Percentiles rank a stretch among this genome's conserved stretches.
Evolutionary conservation across 2,888 invertebrate genomes (phyloP).

Genomic region (Pelosia muscerda): DNA sequence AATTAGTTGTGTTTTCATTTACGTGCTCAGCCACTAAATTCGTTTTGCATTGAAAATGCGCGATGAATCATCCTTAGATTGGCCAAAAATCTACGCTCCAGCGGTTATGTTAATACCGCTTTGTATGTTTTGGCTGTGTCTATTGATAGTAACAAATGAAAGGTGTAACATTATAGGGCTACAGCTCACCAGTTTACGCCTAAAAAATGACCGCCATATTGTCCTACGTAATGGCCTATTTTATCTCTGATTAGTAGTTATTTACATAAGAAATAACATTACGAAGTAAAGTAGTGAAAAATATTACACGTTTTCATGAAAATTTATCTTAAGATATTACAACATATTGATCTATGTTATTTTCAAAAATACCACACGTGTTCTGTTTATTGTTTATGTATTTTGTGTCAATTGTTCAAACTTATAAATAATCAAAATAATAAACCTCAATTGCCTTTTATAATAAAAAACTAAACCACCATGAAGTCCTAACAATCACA

Average conservation of each 20-base stretch:
- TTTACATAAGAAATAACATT: background rate
- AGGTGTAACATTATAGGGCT: conserved; percentile 34
- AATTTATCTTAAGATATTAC: background rate
- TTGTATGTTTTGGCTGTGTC: conserved; percentile 42
- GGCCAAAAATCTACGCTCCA: conserved; percentile 43
- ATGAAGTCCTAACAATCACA: conserved; percentile 6
- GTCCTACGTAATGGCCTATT: conserved; percentile 24
- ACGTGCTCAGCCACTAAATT: conserved; percentile 44
- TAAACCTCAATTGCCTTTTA: background rate
- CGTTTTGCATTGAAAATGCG: conserved; percentile 37
- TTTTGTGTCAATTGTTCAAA: background rate
- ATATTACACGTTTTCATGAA: background rate
- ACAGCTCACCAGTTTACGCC: conserved; percentile 22
- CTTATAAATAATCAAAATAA: background rate
- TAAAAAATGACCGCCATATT: conserved; percentile 32
- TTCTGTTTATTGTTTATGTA: background rate
- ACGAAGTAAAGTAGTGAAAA: background rate
- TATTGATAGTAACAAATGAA: conserved; percentile 55
- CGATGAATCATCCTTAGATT: conserved; percentile 48
- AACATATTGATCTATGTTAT: background rate
- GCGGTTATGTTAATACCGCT: conserved; percentile 44
- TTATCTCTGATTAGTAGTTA: background rate
- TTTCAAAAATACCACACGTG: no score
- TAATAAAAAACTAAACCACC: background rate
- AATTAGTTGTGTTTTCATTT: conserved; percentile 77